phyloP scores from a whole-genome alignment of 2,888 invertebrate species.

The Euclidia mi region DNA sequence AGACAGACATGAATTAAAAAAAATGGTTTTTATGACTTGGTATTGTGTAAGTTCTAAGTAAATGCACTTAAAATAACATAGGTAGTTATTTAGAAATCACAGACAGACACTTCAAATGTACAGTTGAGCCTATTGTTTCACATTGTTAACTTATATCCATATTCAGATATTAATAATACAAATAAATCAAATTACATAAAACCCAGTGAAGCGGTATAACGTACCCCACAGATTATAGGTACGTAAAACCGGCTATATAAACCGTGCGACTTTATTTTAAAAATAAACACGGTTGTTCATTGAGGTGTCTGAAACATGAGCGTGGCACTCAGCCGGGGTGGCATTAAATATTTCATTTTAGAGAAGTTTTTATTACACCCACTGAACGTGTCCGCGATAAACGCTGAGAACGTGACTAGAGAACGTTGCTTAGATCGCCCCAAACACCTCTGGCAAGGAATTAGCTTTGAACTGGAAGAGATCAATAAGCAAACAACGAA shows the following conservation, averaged over 20 bases:
- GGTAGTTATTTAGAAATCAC: too few species aligned
- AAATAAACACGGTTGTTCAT: constrained; percentile 76
- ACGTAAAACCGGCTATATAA: constrained; percentile 34
- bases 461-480: constrained; percentile 53
- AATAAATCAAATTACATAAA: too few species aligned
- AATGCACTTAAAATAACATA: too few species aligned
- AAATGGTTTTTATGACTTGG: too few species aligned
- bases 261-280: constrained; percentile 65
- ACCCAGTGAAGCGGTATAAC: constrained; percentile 13
- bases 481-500: too few species aligned
- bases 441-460: constrained; percentile 58
- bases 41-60: too few species aligned
- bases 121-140: too few species aligned
- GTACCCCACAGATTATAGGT: constrained; percentile 6
- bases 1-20: too few species aligned
- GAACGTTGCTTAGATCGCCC: constrained; percentile 76
- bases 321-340: constrained; percentile 74
- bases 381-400: constrained; percentile 87
- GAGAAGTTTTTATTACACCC: constrained; percentile 88
- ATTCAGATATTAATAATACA: too few species aligned
- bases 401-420: constrained; percentile 85
- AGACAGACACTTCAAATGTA: too few species aligned
- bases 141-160: too few species aligned
- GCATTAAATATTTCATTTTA: constrained; percentile 89
- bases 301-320: constrained; percentile 66